phyloP scores from a whole-genome alignment of 2,888 invertebrate genomes.

The Xanthorhoe spadicearia region DNA sequence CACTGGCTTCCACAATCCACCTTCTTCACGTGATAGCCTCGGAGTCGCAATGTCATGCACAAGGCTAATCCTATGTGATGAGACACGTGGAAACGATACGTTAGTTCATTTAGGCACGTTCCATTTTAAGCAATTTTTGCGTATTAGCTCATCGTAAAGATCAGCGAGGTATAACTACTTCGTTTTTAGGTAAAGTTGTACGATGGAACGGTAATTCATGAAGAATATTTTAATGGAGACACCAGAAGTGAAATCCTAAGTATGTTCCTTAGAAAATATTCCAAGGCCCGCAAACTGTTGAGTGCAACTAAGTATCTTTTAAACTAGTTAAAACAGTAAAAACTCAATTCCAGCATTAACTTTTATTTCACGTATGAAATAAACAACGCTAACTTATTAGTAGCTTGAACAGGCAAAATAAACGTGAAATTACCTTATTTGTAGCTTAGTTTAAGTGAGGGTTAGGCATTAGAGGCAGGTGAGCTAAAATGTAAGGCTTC shows the following conservation, averaged over 20 bases:
- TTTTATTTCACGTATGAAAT: neutral
- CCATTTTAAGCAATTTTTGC: neutral
- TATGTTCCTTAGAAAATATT: neutral
- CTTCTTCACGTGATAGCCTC: constrained; percentile 51
- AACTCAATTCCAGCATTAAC: neutral
- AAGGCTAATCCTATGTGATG: constrained; percentile 58
- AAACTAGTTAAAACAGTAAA: neutral
- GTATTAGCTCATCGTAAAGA: neutral
- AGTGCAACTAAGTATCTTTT: neutral
- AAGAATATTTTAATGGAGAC: no score
- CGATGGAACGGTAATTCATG: no score
- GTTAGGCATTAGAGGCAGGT: neutral
- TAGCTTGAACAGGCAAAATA: neutral
- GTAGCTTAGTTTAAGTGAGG: neutral
- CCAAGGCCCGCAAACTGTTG: neutral
- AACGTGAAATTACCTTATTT: neutral
- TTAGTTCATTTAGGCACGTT: neutral
- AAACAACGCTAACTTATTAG: no score
- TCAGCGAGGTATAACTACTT: no score
- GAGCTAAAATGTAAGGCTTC: constrained; percentile 2
- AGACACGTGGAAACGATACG: constrained; percentile 8
- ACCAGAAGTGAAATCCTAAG: neutral
- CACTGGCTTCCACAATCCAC: constrained; percentile 59
- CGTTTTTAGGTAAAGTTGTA: no score
- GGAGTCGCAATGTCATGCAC: constrained; percentile 37